Evolutionary conservation across 2,797 vertebrate genomes (phyloP), one percentile per base, ranked within the genome.

Genomic region (Xiphorhynchus erythropygius): DNA sequence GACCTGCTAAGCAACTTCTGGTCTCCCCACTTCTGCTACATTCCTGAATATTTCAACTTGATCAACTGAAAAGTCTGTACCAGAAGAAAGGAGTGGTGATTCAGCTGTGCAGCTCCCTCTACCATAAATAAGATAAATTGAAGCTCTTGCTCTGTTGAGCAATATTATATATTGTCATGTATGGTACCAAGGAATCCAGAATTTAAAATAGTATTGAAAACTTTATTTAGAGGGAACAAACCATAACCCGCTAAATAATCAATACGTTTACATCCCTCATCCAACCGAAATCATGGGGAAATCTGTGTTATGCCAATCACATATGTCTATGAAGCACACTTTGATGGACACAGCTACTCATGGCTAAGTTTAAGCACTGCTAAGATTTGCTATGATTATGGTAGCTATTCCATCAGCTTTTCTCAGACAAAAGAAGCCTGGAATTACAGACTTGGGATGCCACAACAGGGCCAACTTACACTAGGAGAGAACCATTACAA

Each of bases 391-490:
- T 56, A 6, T 7, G 17, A 33, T 62, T 90, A 44, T 37, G 71
- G 71, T 39, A 75, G 60, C 21, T 35, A 85, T 80, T 95, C 55
- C 55, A 25, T 71, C 32, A 76, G 46, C 19, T 71, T 87, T 84
- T 94, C 42, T 85, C 46, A 87, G 90, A 65, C 39, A 94, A 96
- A 70, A 88, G 32, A 87, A 35, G 13, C 42, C 42, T 79, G 56
- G 11, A 95, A 74, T 57, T 62, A 57, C 2, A 14, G 35, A 7
- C 18, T 18, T 71, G 83, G 74, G 49, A 69, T 87, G 7, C 44
- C 50, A 68, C 50, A 87, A 60, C 17, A 84, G 17, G 80, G 35
- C 21, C 39, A 95, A 33, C 74, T 76, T 89, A 71, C 62, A 63
- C 28, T 60, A 69, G 60, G 55, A 90, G 53, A 79, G 84, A 92